phyloP scores from a whole-genome alignment of 2,888 invertebrate genomes.

The Rhopalosiphum nymphaeae region DNA sequence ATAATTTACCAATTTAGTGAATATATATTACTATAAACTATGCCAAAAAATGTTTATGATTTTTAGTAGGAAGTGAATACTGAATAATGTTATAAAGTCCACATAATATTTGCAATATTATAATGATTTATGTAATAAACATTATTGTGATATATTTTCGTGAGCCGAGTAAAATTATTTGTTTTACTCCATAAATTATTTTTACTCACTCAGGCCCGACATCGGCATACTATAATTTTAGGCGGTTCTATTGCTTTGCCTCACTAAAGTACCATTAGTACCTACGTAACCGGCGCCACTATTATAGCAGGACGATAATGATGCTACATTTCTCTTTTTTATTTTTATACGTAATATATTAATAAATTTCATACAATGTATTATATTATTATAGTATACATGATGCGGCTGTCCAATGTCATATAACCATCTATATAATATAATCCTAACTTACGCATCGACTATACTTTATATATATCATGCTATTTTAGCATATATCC shows the following conservation, averaged over 20 bases:
- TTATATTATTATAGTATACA: neutral
- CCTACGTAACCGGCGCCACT: neutral
- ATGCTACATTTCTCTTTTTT: neutral
- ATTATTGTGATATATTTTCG: neutral
- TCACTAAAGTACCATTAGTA: neutral
- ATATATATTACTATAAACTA: neutral
- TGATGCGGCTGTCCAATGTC: neutral
- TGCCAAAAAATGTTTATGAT: neutral
- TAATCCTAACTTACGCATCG: neutral
- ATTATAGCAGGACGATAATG: neutral
- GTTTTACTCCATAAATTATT: neutral
- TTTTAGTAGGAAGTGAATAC: neutral
- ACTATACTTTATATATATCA: neutral
- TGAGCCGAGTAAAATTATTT: neutral
- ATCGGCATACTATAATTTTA: neutral
- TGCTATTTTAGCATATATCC: too few species aligned
- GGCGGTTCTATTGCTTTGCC: neutral
- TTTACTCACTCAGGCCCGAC: neutral
- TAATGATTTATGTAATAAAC: neutral
- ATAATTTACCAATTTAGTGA: neutral
- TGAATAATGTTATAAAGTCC: neutral
- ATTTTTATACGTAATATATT: neutral
- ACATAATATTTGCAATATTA: neutral
- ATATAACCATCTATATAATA: neutral
- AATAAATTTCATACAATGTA: neutral